These are phyloP conservation scores for Silurus aristotelis DNA, from an alignment of 2,797 vertebrate genomes.

Conservation along the genomic window DNA sequence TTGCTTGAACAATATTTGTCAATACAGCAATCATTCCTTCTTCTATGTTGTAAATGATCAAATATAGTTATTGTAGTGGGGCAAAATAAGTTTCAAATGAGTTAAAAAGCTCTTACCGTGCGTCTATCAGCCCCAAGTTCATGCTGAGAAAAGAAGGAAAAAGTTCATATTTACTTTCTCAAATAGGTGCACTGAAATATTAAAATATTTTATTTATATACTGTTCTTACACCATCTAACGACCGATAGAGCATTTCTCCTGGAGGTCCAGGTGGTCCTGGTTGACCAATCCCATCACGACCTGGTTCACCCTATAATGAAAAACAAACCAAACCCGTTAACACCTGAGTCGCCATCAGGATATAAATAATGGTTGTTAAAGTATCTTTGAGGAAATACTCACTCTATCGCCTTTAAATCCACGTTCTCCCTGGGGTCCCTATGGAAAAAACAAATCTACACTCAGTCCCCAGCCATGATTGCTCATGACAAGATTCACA, in stretches of 20 bases:
- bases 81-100: not conserved
- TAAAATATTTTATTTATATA: not conserved
- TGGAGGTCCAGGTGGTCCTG: constrained; percentile 87
- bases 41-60: not conserved
- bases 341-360: not conserved
- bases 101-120: not conserved
- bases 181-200: not conserved
- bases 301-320: constrained; percentile 83
- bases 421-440: constrained; percentile 72
- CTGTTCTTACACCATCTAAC: constrained; percentile 61
- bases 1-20: not conserved
- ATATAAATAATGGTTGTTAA: not conserved
- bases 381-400: constrained; percentile 43
- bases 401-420: constrained; percentile 73
- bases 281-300: constrained; percentile 82
- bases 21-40: not conserved
- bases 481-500: constrained; percentile 13
- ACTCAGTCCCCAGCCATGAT: not conserved
- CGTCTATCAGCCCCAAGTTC: constrained; percentile 52
- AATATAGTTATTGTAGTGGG: not conserved
- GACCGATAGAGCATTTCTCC: constrained; percentile 78
- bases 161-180: constrained; percentile 14
- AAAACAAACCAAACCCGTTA: not conserved
- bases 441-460: constrained; percentile 48
- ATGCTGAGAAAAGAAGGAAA: constrained; percentile 51